Conservation (phyloP, 2,888 invertebrate species). For the Chymomyza amoena region DNA sequence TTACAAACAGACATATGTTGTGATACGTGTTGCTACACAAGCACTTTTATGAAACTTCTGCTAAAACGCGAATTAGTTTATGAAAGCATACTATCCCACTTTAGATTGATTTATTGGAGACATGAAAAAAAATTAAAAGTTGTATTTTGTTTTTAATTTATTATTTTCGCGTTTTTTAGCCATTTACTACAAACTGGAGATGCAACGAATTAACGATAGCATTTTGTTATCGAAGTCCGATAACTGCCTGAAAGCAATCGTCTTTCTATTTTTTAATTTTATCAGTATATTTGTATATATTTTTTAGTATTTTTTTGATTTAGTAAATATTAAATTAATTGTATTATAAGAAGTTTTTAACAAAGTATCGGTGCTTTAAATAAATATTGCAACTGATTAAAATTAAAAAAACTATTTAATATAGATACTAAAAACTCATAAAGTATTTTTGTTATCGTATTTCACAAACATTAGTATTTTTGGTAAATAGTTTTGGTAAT, state of each 20-base stretch:
- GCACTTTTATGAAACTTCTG: constrained; percentile 13
- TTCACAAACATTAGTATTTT: not conserved
- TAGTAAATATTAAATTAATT: too few species aligned
- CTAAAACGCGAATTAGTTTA: not conserved
- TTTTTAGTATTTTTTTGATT: not conserved
- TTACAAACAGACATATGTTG: not conserved
- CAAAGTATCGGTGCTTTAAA: not conserved
- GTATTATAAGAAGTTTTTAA: too few species aligned
- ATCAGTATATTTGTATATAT: not conserved
- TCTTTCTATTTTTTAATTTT: not conserved
- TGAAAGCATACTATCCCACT: too few species aligned
- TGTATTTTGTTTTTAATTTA: not conserved
- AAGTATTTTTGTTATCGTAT: not conserved
- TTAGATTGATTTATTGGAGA: not conserved
- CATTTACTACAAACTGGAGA: not conserved
- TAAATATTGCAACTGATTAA: not conserved
- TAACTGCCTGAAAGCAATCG: not conserved
- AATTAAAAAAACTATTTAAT: not conserved
- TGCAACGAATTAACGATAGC: not conserved
- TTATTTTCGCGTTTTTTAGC: not conserved
- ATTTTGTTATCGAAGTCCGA: not conserved
- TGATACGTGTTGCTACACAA: constrained; percentile 18
- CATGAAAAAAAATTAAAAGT: not conserved
- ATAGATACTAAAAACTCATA: not conserved
- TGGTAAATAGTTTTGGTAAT: not conserved